phyloP scores from a whole-genome alignment of 2,888 invertebrate species.

The Leptinotarsa peninsularis region DNA sequence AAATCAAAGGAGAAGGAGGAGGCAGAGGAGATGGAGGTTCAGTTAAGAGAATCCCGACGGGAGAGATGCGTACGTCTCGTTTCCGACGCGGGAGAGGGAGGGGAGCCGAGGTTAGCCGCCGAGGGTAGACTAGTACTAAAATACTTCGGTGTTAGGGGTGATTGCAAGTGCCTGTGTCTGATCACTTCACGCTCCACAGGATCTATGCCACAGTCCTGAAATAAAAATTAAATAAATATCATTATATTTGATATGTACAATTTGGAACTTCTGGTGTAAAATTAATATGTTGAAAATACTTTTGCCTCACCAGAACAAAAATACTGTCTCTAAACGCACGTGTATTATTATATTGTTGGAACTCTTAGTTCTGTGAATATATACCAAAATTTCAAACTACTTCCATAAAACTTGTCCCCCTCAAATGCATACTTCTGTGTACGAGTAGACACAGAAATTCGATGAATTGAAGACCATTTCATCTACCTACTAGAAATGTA shows the following conservation, averaged over 20 bases:
- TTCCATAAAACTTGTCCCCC: too few species aligned
- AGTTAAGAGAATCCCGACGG: conserved; percentile 59
- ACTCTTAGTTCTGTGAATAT: too few species aligned
- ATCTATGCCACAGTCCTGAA: conserved; percentile 72
- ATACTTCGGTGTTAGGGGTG: conserved; percentile 72
- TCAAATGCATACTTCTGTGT: too few species aligned
- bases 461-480: too few species aligned
- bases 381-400: too few species aligned
- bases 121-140: conserved; percentile 69
- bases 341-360: too few species aligned
- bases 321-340: too few species aligned
- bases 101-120: conserved; percentile 70
- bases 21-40: conserved; percentile 24
- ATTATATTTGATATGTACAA: conserved; percentile 51
- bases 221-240: conserved; percentile 19
- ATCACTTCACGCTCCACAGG: conserved; percentile 77
- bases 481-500: too few species aligned
- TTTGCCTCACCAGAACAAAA: too few species aligned
- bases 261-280: too few species aligned
- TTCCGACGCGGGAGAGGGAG: conserved; percentile 71
- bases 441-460: too few species aligned
- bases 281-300: too few species aligned
- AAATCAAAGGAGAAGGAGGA: conserved; percentile 21
- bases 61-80: conserved; percentile 64
- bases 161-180: conserved; percentile 76